A percentile compares a stretch with the other conserved stretches of the same genome.
Conservation (phyloP, 2,888 invertebrate species). For the Brachynemurus nebulosus region DNA sequence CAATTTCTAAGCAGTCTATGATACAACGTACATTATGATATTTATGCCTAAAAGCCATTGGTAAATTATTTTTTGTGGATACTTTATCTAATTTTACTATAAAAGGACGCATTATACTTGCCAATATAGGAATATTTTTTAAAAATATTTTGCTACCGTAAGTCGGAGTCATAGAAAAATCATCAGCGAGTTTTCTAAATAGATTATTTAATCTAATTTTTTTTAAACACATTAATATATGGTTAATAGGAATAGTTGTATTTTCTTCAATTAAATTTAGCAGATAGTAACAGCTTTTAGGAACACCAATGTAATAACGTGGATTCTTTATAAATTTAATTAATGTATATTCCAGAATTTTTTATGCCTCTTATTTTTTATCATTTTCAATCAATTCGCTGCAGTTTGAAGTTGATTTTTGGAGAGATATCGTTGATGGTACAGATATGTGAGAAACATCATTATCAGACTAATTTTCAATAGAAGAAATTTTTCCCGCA, state of each 20-base stretch:
- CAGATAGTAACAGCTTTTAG: not conserved
- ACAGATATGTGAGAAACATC: not conserved
- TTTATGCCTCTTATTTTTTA: not conserved
- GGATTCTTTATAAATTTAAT: not conserved
- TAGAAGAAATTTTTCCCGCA: not conserved
- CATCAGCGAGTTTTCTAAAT: conserved; percentile 8
- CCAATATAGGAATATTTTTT: conserved; percentile 10
- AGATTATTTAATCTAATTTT: not conserved
- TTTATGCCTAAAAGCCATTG: conserved; percentile 9
- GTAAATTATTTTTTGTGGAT: conserved; percentile 14
- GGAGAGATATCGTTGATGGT: not conserved
- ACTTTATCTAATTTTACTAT: conserved; percentile 12
- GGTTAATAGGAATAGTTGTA: not conserved
- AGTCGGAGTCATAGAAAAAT: conserved; percentile 5
- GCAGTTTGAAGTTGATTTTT: not conserved
- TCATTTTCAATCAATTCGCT: not conserved
- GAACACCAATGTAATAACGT: conserved; percentile 1
- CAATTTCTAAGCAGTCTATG: conserved; percentile 27
- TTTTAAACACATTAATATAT: conserved; percentile 2
- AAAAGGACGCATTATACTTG: conserved; percentile 10
- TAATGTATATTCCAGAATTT: not conserved
- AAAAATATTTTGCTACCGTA: conserved; percentile 14
- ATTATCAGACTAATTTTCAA: not conserved
- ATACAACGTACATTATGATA: conserved; percentile 22
- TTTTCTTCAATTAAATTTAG: not conserved